Base-by-base conservation (phyloP, 2,888 invertebrate genomes). In the Notocelia uddmanniana region DNA sequence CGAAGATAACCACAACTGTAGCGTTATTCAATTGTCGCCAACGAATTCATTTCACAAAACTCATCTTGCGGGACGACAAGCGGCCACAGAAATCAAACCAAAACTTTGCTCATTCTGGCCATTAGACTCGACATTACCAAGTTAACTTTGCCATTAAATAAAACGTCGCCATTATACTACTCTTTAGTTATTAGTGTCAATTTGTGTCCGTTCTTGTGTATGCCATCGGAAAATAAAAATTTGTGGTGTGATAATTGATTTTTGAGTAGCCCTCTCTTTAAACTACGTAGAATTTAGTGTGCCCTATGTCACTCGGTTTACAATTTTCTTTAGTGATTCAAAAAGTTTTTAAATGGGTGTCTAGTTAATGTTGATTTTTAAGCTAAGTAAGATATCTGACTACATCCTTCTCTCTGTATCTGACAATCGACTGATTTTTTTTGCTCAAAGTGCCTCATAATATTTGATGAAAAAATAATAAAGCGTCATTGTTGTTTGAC, bases 11-110 rank as follows among this genome's bases (percentile, higher is more conserved):
- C 79, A 74, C 69, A 55, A 70, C 75, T 69, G 77, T 77, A 77
- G 76, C 77, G 77, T 81, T 82, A 85, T 87, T 87, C 89, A 88
- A 89, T 89, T 89, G 90, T 89, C 82, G 83, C 79, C 82, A 90
- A 90, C 91, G 90, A 92, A 92, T 91, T 91, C 92, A 91, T 92
- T 90, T 85, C 89, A 89, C 91, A 90, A 89, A 92, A 92, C 91
- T 92, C 92, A 91, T 91, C 92, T 92, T 91, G 85, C 84, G 87
- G 83, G 82, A 80, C 83, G 87, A 88, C 86, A 86, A 80, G 86
- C 80, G 75, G 78, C 76, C 86, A 80, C 80, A 78, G 86, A 89
- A 74, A 73, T 76, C 76, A 74, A 67, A 74, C 63, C 74, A 70
- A 77, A 77, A 76, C 74, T 76, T 74, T 74, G 62, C 64, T 66